These are phyloP conservation scores for Brachionichthys hirsutus DNA, from an alignment of 2,113 vertebrate species.

Conservation along the genomic window DNA sequence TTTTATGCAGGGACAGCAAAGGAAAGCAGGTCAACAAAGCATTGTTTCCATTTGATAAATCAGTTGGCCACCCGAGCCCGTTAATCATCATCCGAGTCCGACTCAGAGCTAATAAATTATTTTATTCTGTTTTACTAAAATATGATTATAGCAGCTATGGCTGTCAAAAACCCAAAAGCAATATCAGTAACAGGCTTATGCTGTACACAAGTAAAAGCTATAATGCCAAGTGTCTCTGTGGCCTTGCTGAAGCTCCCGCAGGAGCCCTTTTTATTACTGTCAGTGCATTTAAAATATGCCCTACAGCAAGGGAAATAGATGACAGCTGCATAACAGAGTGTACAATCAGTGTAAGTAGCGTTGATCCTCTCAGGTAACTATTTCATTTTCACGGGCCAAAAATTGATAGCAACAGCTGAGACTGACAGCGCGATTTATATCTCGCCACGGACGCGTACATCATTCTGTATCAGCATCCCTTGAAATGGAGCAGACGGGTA, in stretches of 20 bases:
- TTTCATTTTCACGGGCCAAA: conserved; percentile 59
- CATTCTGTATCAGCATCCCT: conserved; percentile 51
- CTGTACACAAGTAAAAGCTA: conserved; percentile 10
- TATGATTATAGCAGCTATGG: background rate
- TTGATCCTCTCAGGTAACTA: conserved; percentile 63
- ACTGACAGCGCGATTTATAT: conserved; percentile 64
- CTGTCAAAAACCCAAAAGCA: background rate
- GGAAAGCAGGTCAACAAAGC: conserved; percentile 47
- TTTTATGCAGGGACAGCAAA: conserved; percentile 29
- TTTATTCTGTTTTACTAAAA: conserved; percentile 31
- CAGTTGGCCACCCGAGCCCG: conserved; percentile 33
- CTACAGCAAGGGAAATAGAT: conserved; percentile 20
- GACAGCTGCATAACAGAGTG: conserved; percentile 48
- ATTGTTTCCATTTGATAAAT: conserved; percentile 53
- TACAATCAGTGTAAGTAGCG: conserved; percentile 46
- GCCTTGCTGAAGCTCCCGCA: conserved; percentile 21
- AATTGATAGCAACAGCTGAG: conserved; percentile 66
- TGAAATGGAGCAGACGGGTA: conserved; percentile 39
- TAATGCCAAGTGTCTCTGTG: conserved; percentile 17
- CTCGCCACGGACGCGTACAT: conserved; percentile 58
- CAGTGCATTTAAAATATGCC: conserved; percentile 41
- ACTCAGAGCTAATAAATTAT: conserved; percentile 26
- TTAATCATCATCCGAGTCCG: conserved; percentile 41
- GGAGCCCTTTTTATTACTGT: conserved; percentile 27
- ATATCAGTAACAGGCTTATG: conserved; percentile 5